Evolutionary conservation across 53 echinoderm and acorn worm species (phyloP), one percentile per base, ranked within the genome.

Genomic region (Luidia sarsii): DNA sequence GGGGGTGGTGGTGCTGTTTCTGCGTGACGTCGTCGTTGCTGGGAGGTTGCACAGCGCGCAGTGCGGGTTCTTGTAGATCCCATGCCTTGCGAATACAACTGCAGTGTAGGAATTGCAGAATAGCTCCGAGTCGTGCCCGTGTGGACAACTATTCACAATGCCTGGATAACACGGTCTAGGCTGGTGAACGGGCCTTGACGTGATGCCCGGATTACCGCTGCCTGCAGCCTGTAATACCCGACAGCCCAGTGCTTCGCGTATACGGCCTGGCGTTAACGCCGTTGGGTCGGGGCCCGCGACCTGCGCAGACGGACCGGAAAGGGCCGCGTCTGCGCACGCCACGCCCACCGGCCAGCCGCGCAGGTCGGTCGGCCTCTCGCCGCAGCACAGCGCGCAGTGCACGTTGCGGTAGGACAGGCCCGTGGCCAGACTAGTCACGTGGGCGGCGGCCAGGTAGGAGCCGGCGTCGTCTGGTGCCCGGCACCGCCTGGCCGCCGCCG

Each of bases 371-470:
- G 25, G 3, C 11, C 34, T 56, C 37, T 54, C 72, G 37, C 50
- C 56, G 39, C 70, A 70, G 57, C 83, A 83, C 28, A 83, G 9
- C 1, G 83, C 70, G 63, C 83, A 83, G 36, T 83, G 70, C 13
- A 83, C 22, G 30, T 83, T 83, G 28, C 48, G 57, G 25, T 61
- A 83, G n/a, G 57, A 34, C 21, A 83, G 1, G 23, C 83, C 83
- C 34, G 43, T 72, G 55, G 72, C 5, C 72, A 55, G 35, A 38
- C 72, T 72, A 7, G 72, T 41, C 55, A 72, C 72, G 72, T 39
- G 55, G 25, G 72, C 35, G 36, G 50, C 56, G 10, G 72, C 54
- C 7, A 56, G 22, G 28, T 55, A 56, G 16, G 72, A 56, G 11
- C 16, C 53, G 9, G 39, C 43, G 27, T 39, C 18, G 38, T 38